These are phyloP conservation scores for Hirtodrosophila cameraria DNA, from an alignment of 2,888 invertebrate species.

Conservation along the genomic window DNA sequence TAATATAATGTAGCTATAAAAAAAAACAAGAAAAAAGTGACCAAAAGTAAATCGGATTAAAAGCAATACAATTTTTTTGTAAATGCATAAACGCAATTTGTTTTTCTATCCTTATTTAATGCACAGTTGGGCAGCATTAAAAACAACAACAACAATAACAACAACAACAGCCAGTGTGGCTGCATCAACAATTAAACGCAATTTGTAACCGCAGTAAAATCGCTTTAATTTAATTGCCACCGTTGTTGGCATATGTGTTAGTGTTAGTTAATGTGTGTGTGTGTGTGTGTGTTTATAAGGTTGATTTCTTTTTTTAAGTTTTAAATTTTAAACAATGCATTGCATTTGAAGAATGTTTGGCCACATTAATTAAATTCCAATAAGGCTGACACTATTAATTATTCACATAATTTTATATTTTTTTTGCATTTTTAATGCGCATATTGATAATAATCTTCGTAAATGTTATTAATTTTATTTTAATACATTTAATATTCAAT, in stretches of 20 bases:
- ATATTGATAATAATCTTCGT: slow-evolving; percentile 10
- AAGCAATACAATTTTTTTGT: slow-evolving; percentile 22
- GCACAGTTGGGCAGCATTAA: slow-evolving; percentile 35
- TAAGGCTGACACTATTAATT: slow-evolving; percentile 59
- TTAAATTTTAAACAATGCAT: slow-evolving; percentile 24
- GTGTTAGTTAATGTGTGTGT: slow-evolving; percentile 4
- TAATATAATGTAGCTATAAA: slow-evolving; percentile 3
- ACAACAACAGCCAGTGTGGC: slow-evolving; percentile 6
- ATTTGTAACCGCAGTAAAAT: slow-evolving; percentile 58
- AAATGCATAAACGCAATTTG: slow-evolving; percentile 18
- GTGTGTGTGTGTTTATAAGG: background rate
- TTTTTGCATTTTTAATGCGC: background rate
- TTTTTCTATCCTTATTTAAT: slow-evolving; percentile 50
- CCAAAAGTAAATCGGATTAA: slow-evolving; percentile 52
- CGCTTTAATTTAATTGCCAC: slow-evolving; percentile 54
- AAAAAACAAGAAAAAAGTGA: slow-evolving; percentile 3
- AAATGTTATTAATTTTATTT: slow-evolving; percentile 38
- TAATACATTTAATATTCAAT: slow-evolving; percentile 24
- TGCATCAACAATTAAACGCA: slow-evolving; percentile 56
- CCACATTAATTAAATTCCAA: slow-evolving; percentile 65
- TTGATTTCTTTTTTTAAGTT: background rate
- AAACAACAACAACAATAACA: slow-evolving; percentile 1
- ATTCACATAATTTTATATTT: slow-evolving; percentile 15
- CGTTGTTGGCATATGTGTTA: background rate
- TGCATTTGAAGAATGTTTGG: slow-evolving; percentile 49